Percentiles rank a stretch among this genome's conserved stretches.
These are phyloP conservation scores for Antennarius maculatus DNA, from an alignment of 2,797 vertebrate genomes.

Conservation along the genomic window DNA sequence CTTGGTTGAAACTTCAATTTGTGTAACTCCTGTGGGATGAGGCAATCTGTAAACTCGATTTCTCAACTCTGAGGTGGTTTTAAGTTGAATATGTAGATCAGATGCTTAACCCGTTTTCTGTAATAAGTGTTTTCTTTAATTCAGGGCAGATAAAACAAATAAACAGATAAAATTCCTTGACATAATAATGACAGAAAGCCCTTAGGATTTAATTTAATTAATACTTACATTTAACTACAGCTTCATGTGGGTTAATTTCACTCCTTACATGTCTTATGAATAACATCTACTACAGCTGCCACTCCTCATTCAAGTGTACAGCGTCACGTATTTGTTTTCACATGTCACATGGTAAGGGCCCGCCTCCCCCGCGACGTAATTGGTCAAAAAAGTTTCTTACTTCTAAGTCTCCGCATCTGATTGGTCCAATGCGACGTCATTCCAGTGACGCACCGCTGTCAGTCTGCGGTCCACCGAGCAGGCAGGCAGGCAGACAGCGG, in stretches of 20 bases:
- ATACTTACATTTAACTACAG: neutral
- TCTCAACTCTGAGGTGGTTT: neutral
- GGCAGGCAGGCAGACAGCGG: conserved; percentile 30
- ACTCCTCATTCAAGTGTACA: conserved; percentile 35
- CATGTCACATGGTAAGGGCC: conserved; percentile 46
- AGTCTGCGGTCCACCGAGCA: conserved; percentile 42
- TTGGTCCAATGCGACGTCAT: conserved; percentile 60
- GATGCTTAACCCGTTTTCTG: too few relatives aligned
- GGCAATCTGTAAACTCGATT: neutral
- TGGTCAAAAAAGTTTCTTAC: conserved; percentile 68
- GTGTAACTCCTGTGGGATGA: too few relatives aligned
- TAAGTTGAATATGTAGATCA: neutral
- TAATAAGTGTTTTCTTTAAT: neutral
- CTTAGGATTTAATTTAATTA: neutral
- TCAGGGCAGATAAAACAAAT: too few relatives aligned
- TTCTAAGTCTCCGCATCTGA: neutral
- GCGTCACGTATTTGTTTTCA: conserved; percentile 68
- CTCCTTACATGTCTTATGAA: too few relatives aligned
- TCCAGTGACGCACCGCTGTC: conserved; percentile 61
- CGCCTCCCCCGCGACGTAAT: conserved; percentile 26
- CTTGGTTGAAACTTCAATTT: too few relatives aligned
- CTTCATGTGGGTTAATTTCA: too few relatives aligned
- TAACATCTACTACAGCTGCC: conserved; percentile 1
- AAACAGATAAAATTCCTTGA: too few relatives aligned
- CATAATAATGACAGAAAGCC: too few relatives aligned